phyloP scores from a whole-genome alignment of 2,888 invertebrate species.

The Erynnis tages region DNA sequence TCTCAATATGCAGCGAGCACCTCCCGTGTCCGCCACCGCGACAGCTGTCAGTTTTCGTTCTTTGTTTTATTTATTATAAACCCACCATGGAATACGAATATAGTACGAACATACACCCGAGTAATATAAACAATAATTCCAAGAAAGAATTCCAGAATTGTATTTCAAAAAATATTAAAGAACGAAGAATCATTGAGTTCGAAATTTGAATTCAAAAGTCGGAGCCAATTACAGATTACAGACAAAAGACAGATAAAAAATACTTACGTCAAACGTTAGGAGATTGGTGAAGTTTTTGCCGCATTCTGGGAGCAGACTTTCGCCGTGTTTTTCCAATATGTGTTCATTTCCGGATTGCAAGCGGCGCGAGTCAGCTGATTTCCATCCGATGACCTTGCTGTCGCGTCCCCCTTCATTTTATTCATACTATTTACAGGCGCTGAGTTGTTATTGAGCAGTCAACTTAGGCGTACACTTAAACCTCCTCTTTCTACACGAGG shows the following conservation, averaged over 20 bases:
- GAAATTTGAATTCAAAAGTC: conserved; percentile 1
- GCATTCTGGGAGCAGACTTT: conserved; percentile 39
- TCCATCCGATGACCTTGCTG: conserved; percentile 70
- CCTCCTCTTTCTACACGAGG: conserved; percentile 76
- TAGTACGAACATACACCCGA: conserved; percentile 13
- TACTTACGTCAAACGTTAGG: conserved; percentile 50
- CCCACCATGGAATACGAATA: conserved; percentile 23
- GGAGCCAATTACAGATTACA: conserved; percentile 5
- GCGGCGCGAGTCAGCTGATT: conserved; percentile 72
- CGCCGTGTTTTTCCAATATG: conserved; percentile 38
- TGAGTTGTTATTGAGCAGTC: conserved; percentile 50
- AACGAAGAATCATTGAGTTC: neutral
- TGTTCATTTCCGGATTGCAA: conserved; percentile 63
- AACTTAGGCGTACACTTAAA: conserved; percentile 40
- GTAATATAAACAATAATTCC: neutral
- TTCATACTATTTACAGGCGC: conserved; percentile 67
- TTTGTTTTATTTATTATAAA: conserved; percentile 37
- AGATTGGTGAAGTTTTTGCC: conserved; percentile 30
- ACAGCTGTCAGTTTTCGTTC: conserved; percentile 50
- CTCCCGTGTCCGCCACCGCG: conserved; percentile 47
- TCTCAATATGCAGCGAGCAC: conserved; percentile 58
- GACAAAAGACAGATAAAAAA: conserved; percentile 31
- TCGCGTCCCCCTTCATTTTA: conserved; percentile 57
- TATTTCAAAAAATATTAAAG: neutral
- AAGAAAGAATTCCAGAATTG: neutral